phyloP scores from a whole-genome alignment of 2,113 vertebrate species.

The Osmerus mordax region DNA sequence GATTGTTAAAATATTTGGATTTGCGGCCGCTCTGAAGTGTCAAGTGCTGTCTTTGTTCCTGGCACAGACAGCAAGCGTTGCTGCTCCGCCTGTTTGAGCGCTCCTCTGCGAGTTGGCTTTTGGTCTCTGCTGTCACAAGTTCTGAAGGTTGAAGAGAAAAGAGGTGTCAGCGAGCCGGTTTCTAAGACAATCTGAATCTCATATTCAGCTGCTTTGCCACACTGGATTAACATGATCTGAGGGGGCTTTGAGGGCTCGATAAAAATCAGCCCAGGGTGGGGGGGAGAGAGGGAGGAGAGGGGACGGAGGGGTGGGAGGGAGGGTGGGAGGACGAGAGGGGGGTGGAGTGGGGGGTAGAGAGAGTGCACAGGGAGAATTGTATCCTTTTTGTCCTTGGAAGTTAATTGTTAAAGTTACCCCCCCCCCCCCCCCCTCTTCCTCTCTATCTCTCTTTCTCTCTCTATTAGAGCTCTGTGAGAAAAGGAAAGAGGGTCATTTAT shows the following conservation, averaged over 20 bases:
- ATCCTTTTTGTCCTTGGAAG: slow-evolving; percentile 91
- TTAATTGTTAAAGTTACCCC: slow-evolving; percentile 88
- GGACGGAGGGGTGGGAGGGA: too few relatives aligned
- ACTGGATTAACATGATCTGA: slow-evolving; percentile 95
- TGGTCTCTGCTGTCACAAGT: slow-evolving; percentile 91
- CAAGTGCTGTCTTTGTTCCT: slow-evolving; percentile 83
- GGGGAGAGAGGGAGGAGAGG: too few relatives aligned
- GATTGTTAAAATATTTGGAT: slow-evolving; percentile 82
- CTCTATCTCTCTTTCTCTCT: slow-evolving; percentile 4
- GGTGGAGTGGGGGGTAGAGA: slow-evolving; percentile 45
- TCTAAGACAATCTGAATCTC: slow-evolving; percentile 92
- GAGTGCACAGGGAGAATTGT: slow-evolving; percentile 80
- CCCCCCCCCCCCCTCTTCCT: slow-evolving; percentile 41
- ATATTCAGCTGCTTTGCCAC: slow-evolving; percentile 95
- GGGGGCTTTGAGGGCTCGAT: slow-evolving; percentile 89
- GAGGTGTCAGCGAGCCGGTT: slow-evolving; percentile 89
- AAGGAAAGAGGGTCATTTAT: slow-evolving; percentile 51
- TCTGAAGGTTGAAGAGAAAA: slow-evolving; percentile 92
- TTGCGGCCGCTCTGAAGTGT: slow-evolving; percentile 80
- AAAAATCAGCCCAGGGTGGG: slow-evolving; percentile 77
- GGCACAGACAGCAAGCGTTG: slow-evolving; percentile 78
- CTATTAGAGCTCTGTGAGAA: not conserved
- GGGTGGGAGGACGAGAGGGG: not conserved
- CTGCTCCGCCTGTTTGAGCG: slow-evolving; percentile 81
- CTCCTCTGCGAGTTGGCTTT: slow-evolving; percentile 89